Base-by-base conservation (phyloP, 1,140 invertebrate genomes). In the Littorina saxatilis region DNA sequence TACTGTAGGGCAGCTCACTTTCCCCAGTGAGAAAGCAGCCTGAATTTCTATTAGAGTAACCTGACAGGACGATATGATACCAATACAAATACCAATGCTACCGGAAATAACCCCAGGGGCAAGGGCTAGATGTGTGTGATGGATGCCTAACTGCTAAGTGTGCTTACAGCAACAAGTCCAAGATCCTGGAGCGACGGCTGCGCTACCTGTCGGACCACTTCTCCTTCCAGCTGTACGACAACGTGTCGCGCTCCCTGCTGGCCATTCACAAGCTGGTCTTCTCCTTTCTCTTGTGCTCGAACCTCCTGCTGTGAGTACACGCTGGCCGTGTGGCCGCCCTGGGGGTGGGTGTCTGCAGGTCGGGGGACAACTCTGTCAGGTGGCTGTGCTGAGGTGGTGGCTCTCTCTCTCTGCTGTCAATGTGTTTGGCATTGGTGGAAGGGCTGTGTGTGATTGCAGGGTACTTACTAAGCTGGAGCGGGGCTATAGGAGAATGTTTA, bases 111-210 rank as follows among this genome's bases (percentile, higher is more conserved):
- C n/a, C n/a, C n/a, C n/a, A n/a, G n/a, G n/a, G n/a, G n/a, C n/a
- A n/a, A n/a, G n/a, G n/a, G n/a, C n/a, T n/a, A n/a, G n/a, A n/a
- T n/a, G n/a, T n/a, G n/a, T 23, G 17, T 58, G 55, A 11, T 58
- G 29, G 27, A 68, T 68, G 35, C 63, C 3, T 75, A 52, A 52
- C 72, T 35, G 9, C 27, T 23, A 43, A 61, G 68, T 79, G 29
- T 83, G 77, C 68, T 66, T 95, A 95, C 89, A 93, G 93, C 85
- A 92, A 93, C 88, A 93, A 93, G 85, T 92, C 92, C 11, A 93
- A 92, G 86, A 92, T 92, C 76, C 82, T 93, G 63, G 92, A 93
- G 76, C 83, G 89, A 63, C 88, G 92, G 4, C 83, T 93, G 15
- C 88, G 90, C 29, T 92, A 93, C 81, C 83, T 93, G 74, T 90